Evolutionary conservation across 2,113 vertebrate species (phyloP).

Genomic region (Cheilinus undulatus): DNA sequence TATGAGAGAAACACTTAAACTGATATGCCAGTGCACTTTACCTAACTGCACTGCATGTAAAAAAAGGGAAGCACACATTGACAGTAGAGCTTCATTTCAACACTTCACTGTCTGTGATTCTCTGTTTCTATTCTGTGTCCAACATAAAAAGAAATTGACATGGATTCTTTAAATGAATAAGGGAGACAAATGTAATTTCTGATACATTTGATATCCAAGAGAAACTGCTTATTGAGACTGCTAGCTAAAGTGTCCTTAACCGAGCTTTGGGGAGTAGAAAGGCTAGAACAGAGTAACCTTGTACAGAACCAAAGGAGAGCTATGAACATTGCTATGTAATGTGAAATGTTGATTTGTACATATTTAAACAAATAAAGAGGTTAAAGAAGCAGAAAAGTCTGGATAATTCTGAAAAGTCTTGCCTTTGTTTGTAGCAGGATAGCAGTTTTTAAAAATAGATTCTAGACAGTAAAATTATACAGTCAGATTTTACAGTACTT

Average conservation of each 20-base stretch:
- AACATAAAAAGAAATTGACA: neutral
- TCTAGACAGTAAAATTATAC: neutral
- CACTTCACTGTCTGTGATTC: neutral
- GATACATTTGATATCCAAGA: constrained; percentile 27
- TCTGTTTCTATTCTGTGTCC: neutral
- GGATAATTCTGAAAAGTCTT: neutral
- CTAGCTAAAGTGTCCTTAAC: constrained; percentile 77
- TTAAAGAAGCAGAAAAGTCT: constrained; percentile 7
- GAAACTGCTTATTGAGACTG: constrained; percentile 14
- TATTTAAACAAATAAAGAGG: constrained; percentile 71
- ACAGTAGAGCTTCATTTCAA: neutral
- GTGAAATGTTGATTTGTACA: constrained; percentile 76
- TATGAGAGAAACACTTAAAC: neutral
- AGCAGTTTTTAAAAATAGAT: neutral
- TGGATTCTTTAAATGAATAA: constrained; percentile 6
- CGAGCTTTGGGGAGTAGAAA: constrained; percentile 74
- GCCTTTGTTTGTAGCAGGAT: neutral
- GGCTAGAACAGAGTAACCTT: constrained; percentile 60
- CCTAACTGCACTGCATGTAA: constrained; percentile 7
- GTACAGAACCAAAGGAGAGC: constrained; percentile 73
- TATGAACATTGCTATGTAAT: constrained; percentile 82
- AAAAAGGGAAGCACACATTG: neutral
- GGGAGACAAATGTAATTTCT: constrained; percentile 20
- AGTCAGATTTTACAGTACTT: neutral
- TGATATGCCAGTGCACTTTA: constrained; percentile 6